These are phyloP conservation scores for Leuciscus waleckii DNA, from an alignment of 2,797 vertebrate species.

Conservation along the genomic window DNA sequence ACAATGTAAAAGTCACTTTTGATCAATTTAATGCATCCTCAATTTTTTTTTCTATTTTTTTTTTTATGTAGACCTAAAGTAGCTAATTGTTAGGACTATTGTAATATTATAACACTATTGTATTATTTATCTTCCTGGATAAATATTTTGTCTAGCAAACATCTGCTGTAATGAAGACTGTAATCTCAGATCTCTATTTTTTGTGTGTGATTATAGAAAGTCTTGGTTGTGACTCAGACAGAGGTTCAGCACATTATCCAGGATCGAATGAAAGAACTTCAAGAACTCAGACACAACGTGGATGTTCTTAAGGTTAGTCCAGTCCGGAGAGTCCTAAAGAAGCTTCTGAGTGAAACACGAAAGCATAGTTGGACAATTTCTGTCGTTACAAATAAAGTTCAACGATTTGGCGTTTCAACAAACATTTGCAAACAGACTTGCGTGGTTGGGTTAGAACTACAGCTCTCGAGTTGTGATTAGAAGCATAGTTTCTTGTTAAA, in stretches of 20 bases:
- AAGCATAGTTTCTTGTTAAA: background rate
- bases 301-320: slow-evolving; percentile 79
- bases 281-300: slow-evolving; percentile 82
- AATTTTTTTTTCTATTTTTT: background rate
- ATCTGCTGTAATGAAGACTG: background rate
- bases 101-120: background rate
- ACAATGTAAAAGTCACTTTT: background rate
- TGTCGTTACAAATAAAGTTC: background rate
- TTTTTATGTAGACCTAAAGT: background rate
- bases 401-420: background rate
- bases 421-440: too few relatives aligned
- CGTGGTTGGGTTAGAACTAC: too few relatives aligned
- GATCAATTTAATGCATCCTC: background rate
- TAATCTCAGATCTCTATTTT: background rate
- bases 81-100: background rate
- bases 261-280: slow-evolving; percentile 83
- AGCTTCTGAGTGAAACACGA: background rate
- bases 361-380: background rate
- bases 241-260: slow-evolving; percentile 83
- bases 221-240: slow-evolving; percentile 78
- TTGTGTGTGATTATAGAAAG: slow-evolving; percentile 73
- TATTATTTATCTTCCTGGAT: background rate
- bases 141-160: background rate
- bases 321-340: background rate
- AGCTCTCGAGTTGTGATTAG: background rate